Evolutionary conservation across 2,113 vertebrate genomes (phyloP), one percentile per base, ranked within the genome.

Genomic region (Dendropsophus ebraccatus): DNA sequence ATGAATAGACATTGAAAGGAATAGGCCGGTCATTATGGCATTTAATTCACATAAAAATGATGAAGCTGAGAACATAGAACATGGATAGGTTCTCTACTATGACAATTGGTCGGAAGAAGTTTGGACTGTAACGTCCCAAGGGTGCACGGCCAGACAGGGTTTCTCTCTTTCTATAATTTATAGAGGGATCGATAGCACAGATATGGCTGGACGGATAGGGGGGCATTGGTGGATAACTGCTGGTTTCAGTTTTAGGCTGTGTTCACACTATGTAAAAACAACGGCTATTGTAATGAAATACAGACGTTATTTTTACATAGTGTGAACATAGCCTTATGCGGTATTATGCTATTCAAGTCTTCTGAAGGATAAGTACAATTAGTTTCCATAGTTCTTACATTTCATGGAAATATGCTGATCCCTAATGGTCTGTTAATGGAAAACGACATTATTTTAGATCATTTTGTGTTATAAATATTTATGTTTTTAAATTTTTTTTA

Each of bases 1-100:
- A 79, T 85, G 41, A 85, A 23, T 45, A 41, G 21, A 75, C 73
- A 69, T 41, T 52, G 52, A 54, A 70, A 52, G 23, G 17, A 12
- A 54, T 52, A 19, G 8, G 78, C 54, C 52, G 32, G 30, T 79
- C 25, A 78, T 67, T 6, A 77, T 84, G 82, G 82, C 70, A 84
- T 84, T 75, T 25, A 81, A 35, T 37, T 47, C 47, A 50, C 49
- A 77, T 77, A 28, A 50, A 47, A 35, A 47, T 45, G n/a, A 45
- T 74, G 23, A 73, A 19, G 30, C 28, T 67, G 13, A 32, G 30
- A 67, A 67, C 30, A 67, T 67, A 11, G 30, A 67, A 28, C 25
- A 52, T 52, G 16, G 50, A 52, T 16, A 52, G 2, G 16, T 52
- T 23, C 23, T 58, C 6, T 58, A 23, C 7, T 23, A 23, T 5